Conservation (phyloP, 2,888 invertebrate species). For the Lepidonotus clava region DNA sequence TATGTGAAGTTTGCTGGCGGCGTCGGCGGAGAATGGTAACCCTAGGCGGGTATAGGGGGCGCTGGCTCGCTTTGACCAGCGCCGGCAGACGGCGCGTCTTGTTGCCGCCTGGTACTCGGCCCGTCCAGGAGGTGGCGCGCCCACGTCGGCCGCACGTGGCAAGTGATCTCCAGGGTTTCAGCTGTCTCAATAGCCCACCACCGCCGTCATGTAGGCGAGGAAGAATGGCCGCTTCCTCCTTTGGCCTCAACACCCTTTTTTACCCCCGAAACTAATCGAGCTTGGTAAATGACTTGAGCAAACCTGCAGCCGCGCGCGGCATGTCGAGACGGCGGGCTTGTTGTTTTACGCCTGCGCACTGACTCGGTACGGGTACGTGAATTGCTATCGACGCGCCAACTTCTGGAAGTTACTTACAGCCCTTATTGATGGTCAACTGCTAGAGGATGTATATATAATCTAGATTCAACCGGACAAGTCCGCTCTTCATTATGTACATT, state of each 20-base stretch:
- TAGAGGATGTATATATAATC: no score
- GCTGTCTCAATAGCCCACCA: slow-evolving; percentile 19
- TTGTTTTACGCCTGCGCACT: no score
- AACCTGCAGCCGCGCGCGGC: no score
- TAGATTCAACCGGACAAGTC: no score
- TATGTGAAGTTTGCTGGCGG: no score
- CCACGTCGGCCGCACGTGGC: slow-evolving; percentile 20
- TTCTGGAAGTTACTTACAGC: no score
- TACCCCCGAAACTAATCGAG: neutral
- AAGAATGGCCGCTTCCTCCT: neutral
- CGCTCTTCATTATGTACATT: no score
- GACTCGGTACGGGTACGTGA: no score
- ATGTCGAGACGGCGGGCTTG: no score
- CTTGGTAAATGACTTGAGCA: neutral
- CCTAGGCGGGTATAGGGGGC: neutral
- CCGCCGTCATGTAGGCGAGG: neutral
- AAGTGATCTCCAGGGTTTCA: neutral
- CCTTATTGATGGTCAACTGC: no score
- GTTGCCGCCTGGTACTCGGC: neutral
- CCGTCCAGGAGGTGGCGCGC: neutral
- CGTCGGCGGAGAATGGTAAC: no score
- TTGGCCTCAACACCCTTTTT: slow-evolving; percentile 37
- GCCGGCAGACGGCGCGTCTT: neutral
- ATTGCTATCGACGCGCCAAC: no score
- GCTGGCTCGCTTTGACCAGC: neutral